Conservation (phyloP, 2,888 invertebrate species). For the Eristalinus aeneus region DNA sequence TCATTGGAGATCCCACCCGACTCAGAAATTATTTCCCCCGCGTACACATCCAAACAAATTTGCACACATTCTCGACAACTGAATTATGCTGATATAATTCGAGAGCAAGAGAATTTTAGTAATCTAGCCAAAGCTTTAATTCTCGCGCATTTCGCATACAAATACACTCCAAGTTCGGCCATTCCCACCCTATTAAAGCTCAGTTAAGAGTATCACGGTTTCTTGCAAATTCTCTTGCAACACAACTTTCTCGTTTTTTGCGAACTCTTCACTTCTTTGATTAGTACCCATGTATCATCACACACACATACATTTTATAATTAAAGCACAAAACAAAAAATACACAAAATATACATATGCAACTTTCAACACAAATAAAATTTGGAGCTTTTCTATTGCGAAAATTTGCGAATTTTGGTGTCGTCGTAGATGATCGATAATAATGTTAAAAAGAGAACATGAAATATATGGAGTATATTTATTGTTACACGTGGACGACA, state of each 20-base stretch:
- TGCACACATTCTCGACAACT: slow-evolving; percentile 9
- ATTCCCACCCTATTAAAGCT: background rate
- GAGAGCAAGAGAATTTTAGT: slow-evolving; percentile 14
- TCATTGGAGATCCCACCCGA: slow-evolving; percentile 60
- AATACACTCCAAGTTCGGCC: background rate
- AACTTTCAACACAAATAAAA: background rate
- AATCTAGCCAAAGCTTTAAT: background rate
- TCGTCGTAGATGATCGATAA: slow-evolving; percentile 42
- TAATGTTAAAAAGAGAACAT: slow-evolving; percentile 33
- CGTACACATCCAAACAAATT: slow-evolving; percentile 10
- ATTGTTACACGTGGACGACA: slow-evolving; percentile 60
- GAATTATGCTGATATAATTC: background rate
- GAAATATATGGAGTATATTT: slow-evolving; percentile 46
- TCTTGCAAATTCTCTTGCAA: slow-evolving; percentile 24
- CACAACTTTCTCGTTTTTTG: background rate
- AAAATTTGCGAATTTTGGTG: slow-evolving; percentile 56
- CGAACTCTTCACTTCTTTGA: slow-evolving; percentile 8
- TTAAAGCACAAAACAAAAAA: background rate
- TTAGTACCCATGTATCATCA: slow-evolving; percentile 8
- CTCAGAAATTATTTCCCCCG: slow-evolving; percentile 32
- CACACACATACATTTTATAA: background rate
- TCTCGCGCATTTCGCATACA: slow-evolving; percentile 1
- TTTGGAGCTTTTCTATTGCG: slow-evolving; percentile 52
- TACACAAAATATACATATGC: background rate
- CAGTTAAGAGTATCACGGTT: background rate